Conservation (phyloP, 2,888 invertebrate genomes). For the Drosophila paramelanica region DNA sequence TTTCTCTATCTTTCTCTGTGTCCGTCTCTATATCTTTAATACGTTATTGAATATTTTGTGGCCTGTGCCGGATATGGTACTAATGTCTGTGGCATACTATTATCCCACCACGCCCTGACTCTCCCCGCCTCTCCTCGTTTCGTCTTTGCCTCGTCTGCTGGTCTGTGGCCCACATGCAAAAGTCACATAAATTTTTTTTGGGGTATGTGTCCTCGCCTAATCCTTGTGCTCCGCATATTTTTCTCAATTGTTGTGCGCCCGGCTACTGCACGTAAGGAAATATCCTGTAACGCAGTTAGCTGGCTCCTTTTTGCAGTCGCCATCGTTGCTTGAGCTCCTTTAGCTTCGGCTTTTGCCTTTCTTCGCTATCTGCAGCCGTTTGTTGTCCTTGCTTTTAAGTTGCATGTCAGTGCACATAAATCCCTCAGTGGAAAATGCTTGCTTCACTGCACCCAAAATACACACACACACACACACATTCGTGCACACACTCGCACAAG, state of each 20-base stretch:
- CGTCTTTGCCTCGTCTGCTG: background rate
- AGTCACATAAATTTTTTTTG: slow-evolving; percentile 68
- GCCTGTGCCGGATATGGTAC: slow-evolving; percentile 72
- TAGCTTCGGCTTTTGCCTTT: slow-evolving; percentile 26
- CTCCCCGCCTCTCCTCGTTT: no score
- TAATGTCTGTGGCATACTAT: slow-evolving; percentile 62
- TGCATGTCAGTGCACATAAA: slow-evolving; percentile 79
- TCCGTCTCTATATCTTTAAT: slow-evolving; percentile 60
- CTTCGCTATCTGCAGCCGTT: slow-evolving; percentile 56
- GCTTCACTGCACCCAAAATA: slow-evolving; percentile 71
- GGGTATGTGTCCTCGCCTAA: slow-evolving; percentile 53
- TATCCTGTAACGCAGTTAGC: slow-evolving; percentile 33
- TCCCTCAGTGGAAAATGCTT: slow-evolving; percentile 75
- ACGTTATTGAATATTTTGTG: slow-evolving; percentile 76
- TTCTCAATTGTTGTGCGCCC: slow-evolving; percentile 67
- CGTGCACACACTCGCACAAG: slow-evolving; percentile 21
- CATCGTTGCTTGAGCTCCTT: slow-evolving; percentile 21
- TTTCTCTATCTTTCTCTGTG: slow-evolving; percentile 31
- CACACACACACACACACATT: slow-evolving; percentile 44
- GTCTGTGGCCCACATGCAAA: slow-evolving; percentile 61
- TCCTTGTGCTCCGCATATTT: slow-evolving; percentile 75
- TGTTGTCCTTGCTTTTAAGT: slow-evolving; percentile 78
- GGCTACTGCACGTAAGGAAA: slow-evolving; percentile 43
- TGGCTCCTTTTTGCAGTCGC: slow-evolving; percentile 10
- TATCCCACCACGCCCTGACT: slow-evolving; percentile 7